Evolutionary conservation across 1,140 invertebrate genomes (phyloP).

Genomic region (Ips nitidus): DNA sequence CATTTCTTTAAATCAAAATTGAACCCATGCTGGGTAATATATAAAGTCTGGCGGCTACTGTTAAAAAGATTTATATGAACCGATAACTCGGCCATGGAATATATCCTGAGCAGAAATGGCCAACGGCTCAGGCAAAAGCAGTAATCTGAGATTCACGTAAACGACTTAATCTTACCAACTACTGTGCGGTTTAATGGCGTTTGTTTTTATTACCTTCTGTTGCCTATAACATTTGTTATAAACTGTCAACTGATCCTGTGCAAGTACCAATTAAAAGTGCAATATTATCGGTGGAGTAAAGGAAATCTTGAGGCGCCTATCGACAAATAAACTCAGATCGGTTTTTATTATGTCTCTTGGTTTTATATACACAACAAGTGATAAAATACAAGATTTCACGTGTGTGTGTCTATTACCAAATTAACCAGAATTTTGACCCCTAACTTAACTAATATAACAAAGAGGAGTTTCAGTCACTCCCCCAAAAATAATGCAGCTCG

Average conservation of each 20-base stretch:
- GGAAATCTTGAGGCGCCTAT: slow-evolving; percentile 15
- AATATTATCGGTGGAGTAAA: slow-evolving; percentile 10
- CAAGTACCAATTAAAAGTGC: slow-evolving; percentile 12
- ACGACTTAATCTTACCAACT: slow-evolving; percentile 6
- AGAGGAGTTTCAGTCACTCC: neutral
- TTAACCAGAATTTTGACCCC: too few relatives aligned
- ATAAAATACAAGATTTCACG: too few relatives aligned
- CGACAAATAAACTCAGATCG: slow-evolving; percentile 7
- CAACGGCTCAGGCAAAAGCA: neutral
- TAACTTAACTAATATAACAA: too few relatives aligned
- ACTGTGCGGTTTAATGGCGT: slow-evolving; percentile 17
- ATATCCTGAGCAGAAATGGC: too few relatives aligned
- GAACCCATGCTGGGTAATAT: too few relatives aligned
- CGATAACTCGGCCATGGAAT: too few relatives aligned
- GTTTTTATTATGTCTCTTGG: too few relatives aligned
- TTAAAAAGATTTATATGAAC: too few relatives aligned
- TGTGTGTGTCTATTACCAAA: too few relatives aligned
- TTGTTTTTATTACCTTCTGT: slow-evolving; percentile 10
- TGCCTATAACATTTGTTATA: slow-evolving; percentile 17
- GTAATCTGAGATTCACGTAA: slow-evolving; percentile 3
- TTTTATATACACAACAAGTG: too few relatives aligned
- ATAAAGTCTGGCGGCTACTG: too few relatives aligned
- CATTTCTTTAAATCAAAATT: too few relatives aligned
- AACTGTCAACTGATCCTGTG: neutral
- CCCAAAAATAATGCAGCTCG: neutral